Evolutionary conservation across 1,140 invertebrate species (phyloP).

Genomic region (Scaptodrosophila lebanonensis): DNA sequence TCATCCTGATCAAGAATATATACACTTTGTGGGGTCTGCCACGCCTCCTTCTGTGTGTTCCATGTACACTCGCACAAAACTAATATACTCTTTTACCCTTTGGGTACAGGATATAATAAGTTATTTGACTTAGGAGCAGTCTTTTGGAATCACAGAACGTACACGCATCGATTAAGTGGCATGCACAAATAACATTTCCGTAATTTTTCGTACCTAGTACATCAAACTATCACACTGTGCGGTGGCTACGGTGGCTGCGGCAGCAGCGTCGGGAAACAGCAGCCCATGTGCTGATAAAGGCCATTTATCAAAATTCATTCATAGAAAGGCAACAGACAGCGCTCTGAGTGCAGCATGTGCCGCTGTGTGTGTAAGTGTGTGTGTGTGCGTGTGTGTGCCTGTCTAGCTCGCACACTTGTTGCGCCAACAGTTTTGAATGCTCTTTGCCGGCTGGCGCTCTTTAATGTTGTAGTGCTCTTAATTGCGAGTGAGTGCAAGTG

Average conservation of each 20-base stretch:
- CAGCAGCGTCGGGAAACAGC: conserved; percentile 10
- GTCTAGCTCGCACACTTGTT: conserved; percentile 29
- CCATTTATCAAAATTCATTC: conserved; percentile 74
- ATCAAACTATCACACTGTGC: no score
- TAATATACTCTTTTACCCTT: no score
- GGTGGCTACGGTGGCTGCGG: neutral
- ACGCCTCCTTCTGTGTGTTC: no score
- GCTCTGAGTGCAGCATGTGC: conserved; percentile 2
- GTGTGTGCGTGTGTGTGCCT: neutral
- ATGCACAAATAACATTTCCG: no score
- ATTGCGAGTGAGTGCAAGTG: conserved; percentile 3
- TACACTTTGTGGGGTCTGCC: no score
- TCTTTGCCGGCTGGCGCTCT: neutral
- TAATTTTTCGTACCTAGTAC: no score
- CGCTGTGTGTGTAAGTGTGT: conserved; percentile 1
- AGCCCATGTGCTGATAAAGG: conserved; percentile 51
- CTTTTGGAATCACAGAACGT: no score
- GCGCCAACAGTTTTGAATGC: neutral
- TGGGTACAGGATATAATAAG: no score
- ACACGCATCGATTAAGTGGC: no score
- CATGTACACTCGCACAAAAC: no score
- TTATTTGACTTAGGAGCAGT: no score
- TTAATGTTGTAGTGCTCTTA: conserved; percentile 38
- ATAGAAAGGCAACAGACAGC: conserved; percentile 40
- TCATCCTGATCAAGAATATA: no score